phyloP scores from a whole-genome alignment of 2,797 vertebrate species.

The Tiaroga cobitis region DNA sequence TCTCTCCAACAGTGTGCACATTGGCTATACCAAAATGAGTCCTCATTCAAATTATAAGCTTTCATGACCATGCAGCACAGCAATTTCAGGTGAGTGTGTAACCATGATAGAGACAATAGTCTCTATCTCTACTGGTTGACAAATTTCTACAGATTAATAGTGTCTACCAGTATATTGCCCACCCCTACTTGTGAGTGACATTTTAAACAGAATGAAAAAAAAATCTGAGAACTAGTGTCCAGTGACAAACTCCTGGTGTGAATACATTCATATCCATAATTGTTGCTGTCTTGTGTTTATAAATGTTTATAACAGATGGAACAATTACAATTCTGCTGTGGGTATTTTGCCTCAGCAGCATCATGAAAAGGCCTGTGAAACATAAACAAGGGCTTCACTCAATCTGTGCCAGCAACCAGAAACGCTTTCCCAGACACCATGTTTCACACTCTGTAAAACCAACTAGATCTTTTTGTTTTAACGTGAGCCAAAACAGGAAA shows the following conservation, averaged over 20 bases:
- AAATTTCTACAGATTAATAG: background rate
- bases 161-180: background rate
- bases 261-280: conserved; percentile 37
- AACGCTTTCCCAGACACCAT: conserved; percentile 76
- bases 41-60: too few relatives aligned
- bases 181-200: conserved; percentile 2
- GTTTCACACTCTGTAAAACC: conserved; percentile 72
- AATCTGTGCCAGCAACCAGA: conserved; percentile 64
- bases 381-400: conserved; percentile 66
- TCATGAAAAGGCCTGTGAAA: conserved; percentile 57
- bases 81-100: too few relatives aligned
- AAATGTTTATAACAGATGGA: conserved; percentile 49
- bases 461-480: conserved; percentile 68
- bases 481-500: conserved; percentile 66
- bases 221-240: background rate
- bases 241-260: background rate
- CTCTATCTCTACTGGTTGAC: background rate
- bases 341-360: conserved; percentile 49
- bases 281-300: conserved; percentile 51
- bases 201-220: conserved; percentile 21
- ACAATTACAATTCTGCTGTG: conserved; percentile 46
- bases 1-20: too few relatives aligned
- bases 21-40: too few relatives aligned
- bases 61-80: too few relatives aligned
- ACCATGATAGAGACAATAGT: too few relatives aligned